phyloP scores from a whole-genome alignment of 2,797 vertebrate genomes.

The Channallabes apus region DNA sequence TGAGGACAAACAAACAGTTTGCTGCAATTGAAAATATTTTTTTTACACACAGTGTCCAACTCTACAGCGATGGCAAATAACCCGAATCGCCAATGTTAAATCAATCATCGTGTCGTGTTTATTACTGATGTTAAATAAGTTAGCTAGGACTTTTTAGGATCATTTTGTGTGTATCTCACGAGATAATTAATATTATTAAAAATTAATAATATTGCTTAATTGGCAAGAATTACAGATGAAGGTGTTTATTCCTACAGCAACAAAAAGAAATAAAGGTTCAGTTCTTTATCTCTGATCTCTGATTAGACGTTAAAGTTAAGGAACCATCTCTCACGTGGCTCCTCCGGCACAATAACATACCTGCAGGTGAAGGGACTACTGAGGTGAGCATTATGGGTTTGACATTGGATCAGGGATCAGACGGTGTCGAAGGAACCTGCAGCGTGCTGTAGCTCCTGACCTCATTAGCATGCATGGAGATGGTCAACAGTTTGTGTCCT shows the following conservation, averaged over 20 bases:
- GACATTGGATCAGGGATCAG: conserved; percentile 16
- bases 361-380: neutral
- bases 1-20: neutral
- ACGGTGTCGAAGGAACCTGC: conserved; percentile 27
- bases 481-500: conserved; percentile 15
- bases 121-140: neutral
- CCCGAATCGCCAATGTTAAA: too few species aligned
- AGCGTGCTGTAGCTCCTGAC: conserved; percentile 39
- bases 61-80: neutral
- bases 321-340: conserved; percentile 29
- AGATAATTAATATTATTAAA: too few species aligned
- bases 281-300: conserved; percentile 24
- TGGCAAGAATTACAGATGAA: neutral
- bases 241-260: neutral
- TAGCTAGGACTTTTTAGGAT: neutral
- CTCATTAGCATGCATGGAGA: conserved; percentile 39
- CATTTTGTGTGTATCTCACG: neutral
- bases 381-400: neutral
- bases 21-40: neutral
- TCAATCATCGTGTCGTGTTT: neutral
- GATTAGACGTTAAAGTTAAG: neutral
- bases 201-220: too few species aligned
- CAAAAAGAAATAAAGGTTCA: neutral
- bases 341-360: conserved; percentile 11
- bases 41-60: neutral